phyloP scores from a whole-genome alignment of 2,888 invertebrate species.

The Masnerella sp. region DNA sequence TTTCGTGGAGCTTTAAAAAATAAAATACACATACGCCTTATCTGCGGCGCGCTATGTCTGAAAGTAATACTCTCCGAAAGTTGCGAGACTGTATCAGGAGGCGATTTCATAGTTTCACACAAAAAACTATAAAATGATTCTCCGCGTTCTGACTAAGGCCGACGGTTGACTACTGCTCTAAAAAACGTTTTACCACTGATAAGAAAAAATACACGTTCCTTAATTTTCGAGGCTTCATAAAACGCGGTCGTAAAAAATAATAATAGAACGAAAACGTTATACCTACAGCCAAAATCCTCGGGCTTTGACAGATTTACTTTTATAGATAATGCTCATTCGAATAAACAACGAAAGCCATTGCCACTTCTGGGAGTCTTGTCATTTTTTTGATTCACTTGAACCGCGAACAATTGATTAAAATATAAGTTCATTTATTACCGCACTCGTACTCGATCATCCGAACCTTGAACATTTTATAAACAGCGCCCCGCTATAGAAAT shows the following conservation, averaged over 20 bases:
- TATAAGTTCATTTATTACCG: constrained; percentile 11
- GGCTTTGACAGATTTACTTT: constrained; percentile 1
- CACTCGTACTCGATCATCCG: constrained; percentile 15
- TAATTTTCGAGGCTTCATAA: constrained; percentile 33
- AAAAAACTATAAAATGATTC: constrained; percentile 31
- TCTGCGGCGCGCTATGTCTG: constrained; percentile 7
- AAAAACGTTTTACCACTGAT: constrained; percentile 27
- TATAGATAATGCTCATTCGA: constrained; percentile 12
- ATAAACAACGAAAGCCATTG: constrained; percentile 1
- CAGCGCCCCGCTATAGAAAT: constrained; percentile 22
- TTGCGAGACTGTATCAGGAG: constrained; percentile 27
- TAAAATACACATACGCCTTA: constrained; percentile 9
- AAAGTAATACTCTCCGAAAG: constrained; percentile 26
- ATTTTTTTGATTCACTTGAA: constrained; percentile 21
- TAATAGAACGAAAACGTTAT: constrained; percentile 12
- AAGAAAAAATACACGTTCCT: constrained; percentile 25
- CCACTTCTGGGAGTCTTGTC: too few species aligned
- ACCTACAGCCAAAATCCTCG: constrained; percentile 12
- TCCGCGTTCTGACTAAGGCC: constrained; percentile 9
- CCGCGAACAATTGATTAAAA: constrained; percentile 6
- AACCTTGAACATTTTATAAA: constrained; percentile 22
- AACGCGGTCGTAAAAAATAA: constrained; percentile 30
- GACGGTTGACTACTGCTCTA: constrained; percentile 17
- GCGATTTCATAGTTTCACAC: constrained; percentile 28
- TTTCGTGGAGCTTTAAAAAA: constrained; percentile 19